Evolutionary conservation across 2,797 vertebrate species (phyloP), one percentile per base, ranked within the genome.

Genomic region (Sebastes alutus): DNA sequence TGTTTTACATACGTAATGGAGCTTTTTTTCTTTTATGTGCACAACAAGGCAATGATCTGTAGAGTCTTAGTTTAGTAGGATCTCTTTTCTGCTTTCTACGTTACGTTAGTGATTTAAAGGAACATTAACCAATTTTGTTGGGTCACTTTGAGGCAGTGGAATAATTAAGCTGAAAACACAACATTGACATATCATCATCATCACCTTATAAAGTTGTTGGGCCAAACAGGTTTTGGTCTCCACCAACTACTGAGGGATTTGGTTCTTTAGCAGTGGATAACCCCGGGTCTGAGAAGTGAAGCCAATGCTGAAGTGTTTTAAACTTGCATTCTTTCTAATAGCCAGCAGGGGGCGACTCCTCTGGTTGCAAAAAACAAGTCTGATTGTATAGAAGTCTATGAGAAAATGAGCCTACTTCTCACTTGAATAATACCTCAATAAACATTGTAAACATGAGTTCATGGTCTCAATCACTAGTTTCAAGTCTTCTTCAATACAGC

Each of bases 1-100:
- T 33, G 25, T 52, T 81, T 80, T 20, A 82, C 67, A 75, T 65
- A n/a, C 8, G 1, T 46, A 23, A 81, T 30, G 20, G 5, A 35
- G 42, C 7, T 64, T 70, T 66, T 59, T 42, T 18, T 46, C 2
- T 52, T 65, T 60, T 27, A 20, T 38, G 3, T 56, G 2, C 1
- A 6, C 60, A 76, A 46, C 20, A 65, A 67, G 7, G 1, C 1
- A 29, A 5, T 20, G 27, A 49, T 56, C 27, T 23, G 10, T 12
- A 52, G 10, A 64, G 23, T 66, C 16, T 22, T 27, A 18, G 22
- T 59, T 59, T 6, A 25, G 2, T 9, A 69, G 9, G 23, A 70
- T 18, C 2, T 56, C 23, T 4, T 71, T 46, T 60, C 20, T 32
- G 10, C 10, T 29, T 32, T 52, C 1, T 29, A 58, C 54, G 49